These are phyloP conservation scores for Megaustenia siamemsis DNA, from an alignment of 2,888 invertebrate genomes.

Conservation along the genomic window DNA sequence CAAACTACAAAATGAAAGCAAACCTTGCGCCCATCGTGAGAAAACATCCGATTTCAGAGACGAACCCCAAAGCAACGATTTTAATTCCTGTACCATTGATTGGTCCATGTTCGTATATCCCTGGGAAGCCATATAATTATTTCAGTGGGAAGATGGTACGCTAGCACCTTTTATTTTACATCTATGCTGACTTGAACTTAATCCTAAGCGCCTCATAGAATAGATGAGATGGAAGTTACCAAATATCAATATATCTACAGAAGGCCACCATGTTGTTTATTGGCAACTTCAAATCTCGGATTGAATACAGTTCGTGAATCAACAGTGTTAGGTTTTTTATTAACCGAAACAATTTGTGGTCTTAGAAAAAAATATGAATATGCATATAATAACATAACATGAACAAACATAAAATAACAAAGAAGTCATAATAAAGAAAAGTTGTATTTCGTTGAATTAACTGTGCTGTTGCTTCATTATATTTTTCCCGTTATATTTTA, in stretches of 20 bases:
- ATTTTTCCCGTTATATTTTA: too few relatives aligned
- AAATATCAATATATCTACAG: background rate
- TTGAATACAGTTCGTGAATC: background rate
- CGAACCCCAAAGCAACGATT: conserved; percentile 90
- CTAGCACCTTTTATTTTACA: background rate
- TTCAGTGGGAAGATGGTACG: background rate
- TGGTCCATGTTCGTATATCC: conserved; percentile 51
- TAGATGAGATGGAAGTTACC: background rate
- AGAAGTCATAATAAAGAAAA: background rate
- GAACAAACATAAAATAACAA: background rate
- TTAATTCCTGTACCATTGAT: conserved; percentile 83
- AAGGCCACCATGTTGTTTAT: conserved; percentile 59
- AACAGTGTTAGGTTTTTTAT: background rate
- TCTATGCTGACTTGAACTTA: background rate
- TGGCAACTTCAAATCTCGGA: conserved; percentile 35
- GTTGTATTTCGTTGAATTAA: background rate
- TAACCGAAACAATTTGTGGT: background rate
- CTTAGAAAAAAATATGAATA: background rate
- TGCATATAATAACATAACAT: too few relatives aligned
- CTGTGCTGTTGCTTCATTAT: too few relatives aligned
- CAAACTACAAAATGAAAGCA: too few relatives aligned
- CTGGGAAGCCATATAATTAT: background rate
- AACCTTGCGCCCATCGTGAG: conserved; percentile 94
- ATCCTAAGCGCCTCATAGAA: background rate
- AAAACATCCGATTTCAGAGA: conserved; percentile 92